Evolutionary conservation across 2,797 vertebrate species (phyloP).

Genomic region (Gobionotothen gibberifrons): DNA sequence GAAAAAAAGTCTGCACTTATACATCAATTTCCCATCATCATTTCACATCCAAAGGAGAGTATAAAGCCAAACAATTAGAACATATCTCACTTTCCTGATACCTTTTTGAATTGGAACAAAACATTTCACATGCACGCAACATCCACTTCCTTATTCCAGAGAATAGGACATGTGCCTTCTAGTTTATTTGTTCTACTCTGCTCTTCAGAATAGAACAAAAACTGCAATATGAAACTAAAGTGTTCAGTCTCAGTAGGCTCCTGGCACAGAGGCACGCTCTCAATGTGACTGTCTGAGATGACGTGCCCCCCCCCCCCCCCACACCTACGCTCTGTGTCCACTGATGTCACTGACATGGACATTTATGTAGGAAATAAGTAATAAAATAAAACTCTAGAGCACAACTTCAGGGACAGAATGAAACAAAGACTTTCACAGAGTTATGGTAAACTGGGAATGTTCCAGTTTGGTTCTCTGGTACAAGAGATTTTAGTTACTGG

Average conservation of each 20-base stretch:
- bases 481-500: background rate
- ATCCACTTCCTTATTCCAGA: background rate
- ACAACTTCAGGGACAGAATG: conserved; percentile 39
- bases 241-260: conserved; percentile 15
- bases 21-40: conserved; percentile 46
- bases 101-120: conserved; percentile 14
- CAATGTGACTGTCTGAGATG: conserved; percentile 27
- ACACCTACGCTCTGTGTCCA: conserved; percentile 22
- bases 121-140: conserved; percentile 10
- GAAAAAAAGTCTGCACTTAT: conserved; percentile 41
- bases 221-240: conserved; percentile 15
- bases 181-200: background rate
- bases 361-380: conserved; percentile 64
- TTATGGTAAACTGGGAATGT: conserved; percentile 34
- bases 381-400: conserved; percentile 63
- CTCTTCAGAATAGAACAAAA: conserved; percentile 11
- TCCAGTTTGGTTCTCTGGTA: background rate
- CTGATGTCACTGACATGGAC: conserved; percentile 64
- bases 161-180: background rate
- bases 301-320: background rate
- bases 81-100: conserved; percentile 31
- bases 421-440: conserved; percentile 49
- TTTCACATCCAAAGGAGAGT: conserved; percentile 58
- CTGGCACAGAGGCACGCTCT: conserved; percentile 32
- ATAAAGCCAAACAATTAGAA: conserved; percentile 50